Evolutionary conservation across 2,113 vertebrate species (phyloP).

Genomic region (Corapipo altera): DNA sequence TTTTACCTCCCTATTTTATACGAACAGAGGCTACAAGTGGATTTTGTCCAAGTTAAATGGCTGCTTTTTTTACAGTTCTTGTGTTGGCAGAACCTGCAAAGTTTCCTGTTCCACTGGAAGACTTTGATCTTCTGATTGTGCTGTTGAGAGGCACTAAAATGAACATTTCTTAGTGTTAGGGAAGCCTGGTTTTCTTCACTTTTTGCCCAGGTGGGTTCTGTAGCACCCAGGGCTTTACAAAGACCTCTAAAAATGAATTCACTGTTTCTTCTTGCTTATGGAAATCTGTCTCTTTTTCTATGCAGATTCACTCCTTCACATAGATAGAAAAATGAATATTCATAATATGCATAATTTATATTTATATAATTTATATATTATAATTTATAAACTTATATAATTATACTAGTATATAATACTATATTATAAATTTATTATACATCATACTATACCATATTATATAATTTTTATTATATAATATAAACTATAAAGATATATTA

Average conservation of each 20-base stretch:
- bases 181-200: not conserved
- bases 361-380: too few relatives aligned
- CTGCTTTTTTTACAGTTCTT: not conserved
- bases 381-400: too few relatives aligned
- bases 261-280: not conserved
- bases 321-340: too few relatives aligned
- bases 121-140: not conserved
- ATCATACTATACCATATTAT: too few relatives aligned
- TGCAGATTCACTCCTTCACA: not conserved
- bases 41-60: not conserved
- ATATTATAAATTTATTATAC: too few relatives aligned
- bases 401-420: too few relatives aligned
- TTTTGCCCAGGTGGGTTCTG: not conserved
- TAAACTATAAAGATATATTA: too few relatives aligned
- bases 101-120: not conserved
- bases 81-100: not conserved
- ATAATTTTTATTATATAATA: too few relatives aligned
- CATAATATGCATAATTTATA: too few relatives aligned
- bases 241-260: not conserved
- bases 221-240: not conserved
- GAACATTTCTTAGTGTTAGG: not conserved
- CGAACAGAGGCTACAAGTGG: not conserved
- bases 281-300: not conserved
- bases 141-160: not conserved
- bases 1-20: not conserved